Evolutionary conservation across 2,113 vertebrate species (phyloP), one percentile per base, ranked within the genome.

Genomic region (Lota lota): DNA sequence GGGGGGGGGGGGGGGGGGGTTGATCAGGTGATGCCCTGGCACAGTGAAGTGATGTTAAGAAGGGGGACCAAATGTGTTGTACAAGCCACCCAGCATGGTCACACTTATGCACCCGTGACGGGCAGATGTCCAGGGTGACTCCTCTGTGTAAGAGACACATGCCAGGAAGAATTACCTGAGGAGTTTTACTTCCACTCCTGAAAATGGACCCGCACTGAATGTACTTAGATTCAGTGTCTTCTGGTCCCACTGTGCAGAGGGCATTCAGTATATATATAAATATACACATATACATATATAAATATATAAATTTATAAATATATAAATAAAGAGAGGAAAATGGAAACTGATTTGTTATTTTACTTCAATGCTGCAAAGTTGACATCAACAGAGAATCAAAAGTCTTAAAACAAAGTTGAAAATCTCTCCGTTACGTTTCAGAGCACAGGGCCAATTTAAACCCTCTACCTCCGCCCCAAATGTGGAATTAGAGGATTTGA

Each of bases 401-500:
- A 88, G 84, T 87, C 82, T 80, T 24, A 76, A 80, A 87, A 89
- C 86, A 87, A 90, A 91, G 88, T 90, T 88, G 79, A 83, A 56
- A 56, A 83, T 79, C 80, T 87, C 85, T 84, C 65, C 72, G 88
- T 90, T 85, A 86, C 86, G 83, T 90, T 88, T 87, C 79, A 88
- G 86, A 87, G 91, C 87, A 80, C 89, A 91, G 86, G 88, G 83
- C 40, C 89, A 91, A 93, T 92, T 91, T 90, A 84, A 88, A 88
- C 85, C 77, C 75, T 18, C 16, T 18, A 17, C 53, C 2, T 18
- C 16, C 17, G 53, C 53, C 53, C 53, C 74, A 85, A 88, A 87
- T 89, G 89, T 87, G 86, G 90, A 90, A 90, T 90, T 88, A 88
- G 83, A 82, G 88, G 88, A 91, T 89, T 88, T 91, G 90, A 92